These are phyloP conservation scores for Tympanuchus pallidicinctus DNA, from an alignment of 2,113 vertebrate genomes.

Conservation along the genomic window DNA sequence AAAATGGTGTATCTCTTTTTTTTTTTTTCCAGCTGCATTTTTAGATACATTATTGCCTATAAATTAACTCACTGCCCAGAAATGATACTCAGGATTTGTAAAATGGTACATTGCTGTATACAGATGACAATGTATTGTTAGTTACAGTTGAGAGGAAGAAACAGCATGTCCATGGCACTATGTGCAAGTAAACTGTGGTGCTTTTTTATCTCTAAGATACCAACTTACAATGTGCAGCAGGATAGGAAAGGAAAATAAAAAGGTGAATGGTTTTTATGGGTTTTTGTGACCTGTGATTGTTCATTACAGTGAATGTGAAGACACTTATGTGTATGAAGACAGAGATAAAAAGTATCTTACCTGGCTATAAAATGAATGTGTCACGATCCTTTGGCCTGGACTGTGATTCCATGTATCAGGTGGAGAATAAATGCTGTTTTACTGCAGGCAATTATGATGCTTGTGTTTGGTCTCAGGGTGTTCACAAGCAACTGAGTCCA, in stretches of 20 bases:
- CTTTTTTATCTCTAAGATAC: neutral
- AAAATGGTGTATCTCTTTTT: neutral
- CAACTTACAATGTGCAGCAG: neutral
- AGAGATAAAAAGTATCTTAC: neutral
- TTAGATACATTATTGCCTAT: neutral
- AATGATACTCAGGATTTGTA: neutral
- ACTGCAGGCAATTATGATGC: neutral
- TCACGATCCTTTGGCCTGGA: neutral
- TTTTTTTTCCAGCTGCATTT: neutral
- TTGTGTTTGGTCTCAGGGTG: neutral
- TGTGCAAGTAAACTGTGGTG: neutral
- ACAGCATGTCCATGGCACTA: neutral
- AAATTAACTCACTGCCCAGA: neutral
- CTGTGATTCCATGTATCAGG: neutral
- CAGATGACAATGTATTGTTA: neutral
- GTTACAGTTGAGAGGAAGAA: neutral
- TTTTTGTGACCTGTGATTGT: neutral
- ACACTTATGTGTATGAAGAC: neutral
- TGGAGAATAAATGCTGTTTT: neutral
- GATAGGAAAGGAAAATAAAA: neutral
- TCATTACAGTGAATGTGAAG: accelerated
- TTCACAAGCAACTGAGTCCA: neutral
- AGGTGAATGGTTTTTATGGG: neutral
- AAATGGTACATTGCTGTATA: neutral
- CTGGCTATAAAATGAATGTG: neutral